Base-by-base conservation (phyloP, 2,888 invertebrate species). In the Linyphia triangularis region DNA sequence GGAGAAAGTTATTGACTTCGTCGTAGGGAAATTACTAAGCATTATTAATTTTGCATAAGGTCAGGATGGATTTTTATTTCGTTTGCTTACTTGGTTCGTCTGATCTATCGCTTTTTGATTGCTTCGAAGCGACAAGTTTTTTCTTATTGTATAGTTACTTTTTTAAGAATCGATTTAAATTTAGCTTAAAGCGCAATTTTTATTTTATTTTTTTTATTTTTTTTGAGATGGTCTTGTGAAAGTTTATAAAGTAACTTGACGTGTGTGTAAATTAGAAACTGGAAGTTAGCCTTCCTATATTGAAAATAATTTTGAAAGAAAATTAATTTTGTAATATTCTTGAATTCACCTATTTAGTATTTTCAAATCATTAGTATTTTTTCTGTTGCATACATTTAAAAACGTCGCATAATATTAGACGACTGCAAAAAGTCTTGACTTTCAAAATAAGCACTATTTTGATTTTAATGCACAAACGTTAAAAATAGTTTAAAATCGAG, bases 21-120 rank as follows among this genome's bases (percentile, higher is more conserved):
- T 81, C 6, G 16, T 9, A 28, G 24, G 19, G 37, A 81, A 81
- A 81, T 81, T 81, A 81, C 81, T 70, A 28, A 33, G 57, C 37
- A 24, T 67, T 81, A 81, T 81, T 81, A 81, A 69, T 81, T 81
- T 81, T 81, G 81, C 81, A 81, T 81, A 81, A 81, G 59, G 57
- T n/a, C n/a, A 3, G 51, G n/a, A n/a, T 59, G 33, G 6, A 30
- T 59, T 70, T 81, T 59, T 59, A 43, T 81, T 79, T 67, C 43
- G 7, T 9, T 67, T 69, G 30, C 28, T 57, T 37, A 26, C 67
- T 67, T 43, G 79, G 30, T 22, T 79, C 59, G 6, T 37, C 37
- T 81, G 81, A 81, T 67, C 26, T 81, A 81, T 81, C 81, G 37
- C 57, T 81, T 69, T 81, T 81, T 81, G 81, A 81, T 81, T 81